A percentile compares a stretch with the other conserved stretches of the same genome.
Evolutionary conservation across 2,113 vertebrate genomes (phyloP).

Genomic region (Phylloscopus whistleri): DNA sequence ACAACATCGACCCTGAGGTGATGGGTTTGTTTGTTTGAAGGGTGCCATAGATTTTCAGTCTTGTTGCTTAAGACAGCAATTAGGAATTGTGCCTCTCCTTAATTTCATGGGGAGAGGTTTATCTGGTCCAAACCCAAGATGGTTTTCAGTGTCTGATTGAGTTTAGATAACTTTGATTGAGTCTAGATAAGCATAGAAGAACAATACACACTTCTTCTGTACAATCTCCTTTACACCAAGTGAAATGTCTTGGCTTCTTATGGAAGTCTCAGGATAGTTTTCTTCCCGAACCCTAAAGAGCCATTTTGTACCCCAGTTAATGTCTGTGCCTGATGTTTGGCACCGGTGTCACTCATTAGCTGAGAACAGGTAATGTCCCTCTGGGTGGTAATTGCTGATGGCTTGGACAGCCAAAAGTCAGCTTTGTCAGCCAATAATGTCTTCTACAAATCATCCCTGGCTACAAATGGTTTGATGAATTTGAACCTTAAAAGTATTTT

Average conservation of each 20-base stretch:
- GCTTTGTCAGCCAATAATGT: neutral
- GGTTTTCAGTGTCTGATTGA: neutral
- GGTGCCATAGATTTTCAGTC: neutral
- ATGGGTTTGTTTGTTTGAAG: neutral
- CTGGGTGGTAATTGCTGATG: neutral
- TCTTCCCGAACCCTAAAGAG: neutral
- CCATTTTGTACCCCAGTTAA: neutral
- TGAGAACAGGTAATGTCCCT: constrained; percentile 12
- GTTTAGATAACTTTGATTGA: neutral
- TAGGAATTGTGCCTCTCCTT: neutral
- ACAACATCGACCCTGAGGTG: neutral
- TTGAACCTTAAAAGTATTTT: constrained; percentile 28
- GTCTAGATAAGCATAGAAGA: neutral
- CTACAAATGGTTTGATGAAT: constrained; percentile 2
- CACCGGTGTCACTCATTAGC: neutral
- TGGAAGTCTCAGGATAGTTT: neutral
- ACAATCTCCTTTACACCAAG: neutral
- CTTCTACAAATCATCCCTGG: neutral
- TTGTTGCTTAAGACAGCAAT: constrained; percentile 9
- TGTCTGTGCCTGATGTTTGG: neutral
- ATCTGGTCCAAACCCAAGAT: neutral
- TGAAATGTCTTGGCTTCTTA: neutral
- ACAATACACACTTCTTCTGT: neutral
- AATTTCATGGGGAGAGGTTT: neutral
- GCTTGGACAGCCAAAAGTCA: neutral